Evolutionary conservation across 2,888 invertebrate species (phyloP).

Genomic region (Norana najaformis): DNA sequence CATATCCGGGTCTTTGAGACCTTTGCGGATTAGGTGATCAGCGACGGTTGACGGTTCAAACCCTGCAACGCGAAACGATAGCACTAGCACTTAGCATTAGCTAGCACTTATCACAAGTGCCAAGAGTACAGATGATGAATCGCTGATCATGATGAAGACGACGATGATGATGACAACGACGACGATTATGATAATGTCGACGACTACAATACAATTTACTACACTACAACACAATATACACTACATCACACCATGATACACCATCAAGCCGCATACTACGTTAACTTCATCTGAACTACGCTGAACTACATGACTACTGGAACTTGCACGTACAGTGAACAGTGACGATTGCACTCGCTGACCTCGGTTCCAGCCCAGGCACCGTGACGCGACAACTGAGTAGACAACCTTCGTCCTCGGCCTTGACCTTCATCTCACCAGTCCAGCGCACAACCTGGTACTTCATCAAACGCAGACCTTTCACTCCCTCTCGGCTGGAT

Average conservation of each 20-base stretch:
- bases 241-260: too few species aligned
- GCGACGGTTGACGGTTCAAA: background rate
- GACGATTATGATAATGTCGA: too few species aligned
- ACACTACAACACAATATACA: too few species aligned
- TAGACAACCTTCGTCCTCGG: background rate
- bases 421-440: background rate
- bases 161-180: too few species aligned
- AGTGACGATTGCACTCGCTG: background rate
- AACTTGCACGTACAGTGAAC: background rate
- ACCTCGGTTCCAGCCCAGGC: background rate
- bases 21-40: background rate
- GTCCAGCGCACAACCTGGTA: background rate
- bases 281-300: too few species aligned
- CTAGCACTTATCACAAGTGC: too few species aligned
- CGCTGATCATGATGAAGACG: too few species aligned
- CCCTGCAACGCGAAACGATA: background rate
- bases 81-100: too few species aligned
- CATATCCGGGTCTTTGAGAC: background rate
- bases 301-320: too few species aligned
- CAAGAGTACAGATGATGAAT: too few species aligned
- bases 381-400: background rate
- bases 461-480: background rate
- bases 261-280: too few species aligned
- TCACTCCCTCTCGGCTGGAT: constrained; percentile 15
- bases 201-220: too few species aligned